These are phyloP conservation scores for Cynopterus sphinx DNA, from an alignment of 2,797 vertebrate genomes.

Conservation along the genomic window DNA sequence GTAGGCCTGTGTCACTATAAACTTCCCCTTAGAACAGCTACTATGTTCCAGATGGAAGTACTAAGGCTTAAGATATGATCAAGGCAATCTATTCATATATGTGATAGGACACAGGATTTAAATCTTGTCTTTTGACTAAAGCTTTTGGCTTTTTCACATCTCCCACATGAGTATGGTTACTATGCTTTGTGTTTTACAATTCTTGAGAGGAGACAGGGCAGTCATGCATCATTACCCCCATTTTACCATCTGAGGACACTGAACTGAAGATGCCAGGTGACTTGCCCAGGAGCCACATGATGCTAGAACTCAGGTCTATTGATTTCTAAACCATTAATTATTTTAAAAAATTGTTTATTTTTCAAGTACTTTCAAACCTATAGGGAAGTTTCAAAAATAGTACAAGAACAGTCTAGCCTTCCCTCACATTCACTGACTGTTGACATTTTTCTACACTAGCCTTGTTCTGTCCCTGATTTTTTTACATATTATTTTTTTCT, in stretches of 20 bases:
- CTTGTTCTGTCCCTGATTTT: not conserved
- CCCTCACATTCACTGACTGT: not conserved
- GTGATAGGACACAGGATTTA: not conserved
- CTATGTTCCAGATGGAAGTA: not conserved
- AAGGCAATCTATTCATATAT: not conserved
- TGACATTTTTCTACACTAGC: not conserved
- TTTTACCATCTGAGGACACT: not conserved
- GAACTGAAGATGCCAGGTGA: not conserved
- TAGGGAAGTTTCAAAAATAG: not conserved
- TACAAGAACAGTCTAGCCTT: not conserved
- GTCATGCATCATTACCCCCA: not conserved
- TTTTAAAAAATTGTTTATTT: slow-evolving; percentile 53
- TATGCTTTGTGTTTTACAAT: not conserved
- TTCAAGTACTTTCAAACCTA: slow-evolving; percentile 16
- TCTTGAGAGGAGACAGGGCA: not conserved
- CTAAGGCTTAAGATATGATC: not conserved
- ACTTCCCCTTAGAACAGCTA: not conserved
- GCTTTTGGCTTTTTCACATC: not conserved
- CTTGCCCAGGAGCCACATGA: not conserved
- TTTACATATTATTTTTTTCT: slow-evolving; percentile 4
- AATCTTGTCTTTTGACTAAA: not conserved
- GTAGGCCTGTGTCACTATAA: not conserved
- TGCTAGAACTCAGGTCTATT: not conserved
- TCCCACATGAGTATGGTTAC: not conserved
- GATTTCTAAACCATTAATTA: not conserved